phyloP scores from a whole-genome alignment of 1,140 invertebrate genomes.

The Rhopalosiphum padi region DNA sequence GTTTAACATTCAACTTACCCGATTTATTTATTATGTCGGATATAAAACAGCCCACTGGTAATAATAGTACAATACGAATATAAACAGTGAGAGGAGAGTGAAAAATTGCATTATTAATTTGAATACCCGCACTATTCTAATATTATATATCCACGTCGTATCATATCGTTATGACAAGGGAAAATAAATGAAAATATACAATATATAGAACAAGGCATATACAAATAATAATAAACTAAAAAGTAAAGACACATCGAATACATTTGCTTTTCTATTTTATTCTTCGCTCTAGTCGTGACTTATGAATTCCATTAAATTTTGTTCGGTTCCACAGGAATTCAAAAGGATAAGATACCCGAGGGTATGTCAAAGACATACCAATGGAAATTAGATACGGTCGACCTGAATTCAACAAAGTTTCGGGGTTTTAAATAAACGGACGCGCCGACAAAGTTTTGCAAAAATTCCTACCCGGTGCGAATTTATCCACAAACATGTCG shows the following conservation, averaged over 20 bases:
- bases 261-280: neutral
- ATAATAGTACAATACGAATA: neutral
- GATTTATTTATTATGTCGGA: neutral
- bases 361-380: constrained; percentile 50
- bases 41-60: neutral
- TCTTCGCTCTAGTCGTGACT: neutral
- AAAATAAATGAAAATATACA: neutral
- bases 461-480: constrained; percentile 37
- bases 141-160: neutral
- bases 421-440: constrained; percentile 46
- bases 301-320: constrained; percentile 26
- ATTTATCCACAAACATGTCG: constrained; percentile 32
- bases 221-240: constrained; percentile 8
- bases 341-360: neutral
- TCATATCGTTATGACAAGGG: neutral
- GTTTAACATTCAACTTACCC: neutral
- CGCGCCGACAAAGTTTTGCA: constrained; percentile 30
- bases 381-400: constrained; percentile 54
- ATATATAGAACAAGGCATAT: neutral
- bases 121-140: neutral
- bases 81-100: neutral
- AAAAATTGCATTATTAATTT: neutral
- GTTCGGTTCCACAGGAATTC: constrained; percentile 27
- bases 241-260: constrained; percentile 10
- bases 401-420: constrained; percentile 50